Conservation (phyloP, 2,888 invertebrate genomes). For the Sesia bembeciformis region DNA sequence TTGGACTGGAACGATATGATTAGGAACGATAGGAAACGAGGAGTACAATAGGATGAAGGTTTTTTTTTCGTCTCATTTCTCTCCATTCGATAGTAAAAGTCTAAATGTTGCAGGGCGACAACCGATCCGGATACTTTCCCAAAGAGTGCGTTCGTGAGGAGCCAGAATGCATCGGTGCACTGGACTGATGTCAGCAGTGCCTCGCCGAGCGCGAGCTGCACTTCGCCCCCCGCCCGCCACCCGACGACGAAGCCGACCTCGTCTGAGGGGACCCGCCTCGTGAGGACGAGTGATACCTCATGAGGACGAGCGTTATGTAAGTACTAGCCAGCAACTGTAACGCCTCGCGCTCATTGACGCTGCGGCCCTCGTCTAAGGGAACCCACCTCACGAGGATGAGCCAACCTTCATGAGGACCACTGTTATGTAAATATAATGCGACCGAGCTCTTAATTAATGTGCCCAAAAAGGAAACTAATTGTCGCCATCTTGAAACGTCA, state of each 20-base stretch:
- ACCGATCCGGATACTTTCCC: constrained; percentile 83
- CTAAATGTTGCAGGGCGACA: constrained; percentile 44
- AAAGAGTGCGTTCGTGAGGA: constrained; percentile 83
- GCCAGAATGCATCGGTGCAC: constrained; percentile 65
- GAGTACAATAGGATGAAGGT: no score
- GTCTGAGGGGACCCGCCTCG: constrained; percentile 8
- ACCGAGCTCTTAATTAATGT: no score
- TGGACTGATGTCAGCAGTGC: constrained; percentile 68
- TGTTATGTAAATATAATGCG: no score
- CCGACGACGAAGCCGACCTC: constrained; percentile 9
- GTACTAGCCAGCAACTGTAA: background rate
- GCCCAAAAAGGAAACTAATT: no score
- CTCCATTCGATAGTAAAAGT: no score
- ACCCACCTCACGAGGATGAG: no score
- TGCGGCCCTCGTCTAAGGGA: no score
- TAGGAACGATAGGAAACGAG: no score
- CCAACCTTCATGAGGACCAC: no score
- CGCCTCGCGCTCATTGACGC: background rate
- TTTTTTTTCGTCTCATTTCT: no score
- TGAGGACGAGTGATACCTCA: constrained; percentile 6
- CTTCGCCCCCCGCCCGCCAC: constrained; percentile 19
- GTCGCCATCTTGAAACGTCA: no score
- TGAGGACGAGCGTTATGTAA: background rate
- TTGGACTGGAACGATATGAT: no score
- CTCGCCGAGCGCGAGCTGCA: constrained; percentile 59